Conservation (phyloP, 30 jellyfish, hydroid and myxozoan species). For the Nemopilema nomurai region DNA sequence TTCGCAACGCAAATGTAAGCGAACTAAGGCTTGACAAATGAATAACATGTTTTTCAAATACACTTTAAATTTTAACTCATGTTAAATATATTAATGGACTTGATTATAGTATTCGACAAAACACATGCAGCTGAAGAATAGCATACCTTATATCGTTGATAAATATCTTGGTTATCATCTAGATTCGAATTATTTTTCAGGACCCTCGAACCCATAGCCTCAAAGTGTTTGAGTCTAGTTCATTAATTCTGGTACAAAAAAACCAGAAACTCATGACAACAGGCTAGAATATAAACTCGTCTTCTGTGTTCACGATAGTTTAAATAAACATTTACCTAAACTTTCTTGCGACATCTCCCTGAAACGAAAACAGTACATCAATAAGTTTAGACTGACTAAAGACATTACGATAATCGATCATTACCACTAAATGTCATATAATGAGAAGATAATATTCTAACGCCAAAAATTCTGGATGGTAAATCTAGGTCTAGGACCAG, state of each 20-base stretch:
- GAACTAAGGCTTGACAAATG: too few species aligned
- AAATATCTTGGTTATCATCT: not conserved
- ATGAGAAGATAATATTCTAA: too few species aligned
- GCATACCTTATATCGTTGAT: not conserved
- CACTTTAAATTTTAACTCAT: not conserved
- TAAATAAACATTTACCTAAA: constrained; percentile 40
- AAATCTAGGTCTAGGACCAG: too few species aligned
- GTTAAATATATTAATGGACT: not conserved
- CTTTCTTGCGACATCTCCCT: constrained; percentile 76
- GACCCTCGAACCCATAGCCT: not conserved
- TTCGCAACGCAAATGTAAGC: not conserved
- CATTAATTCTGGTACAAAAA: not conserved
- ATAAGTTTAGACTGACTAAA: too few species aligned
- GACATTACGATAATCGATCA: too few species aligned
- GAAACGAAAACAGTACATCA: constrained; percentile 13
- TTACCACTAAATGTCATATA: too few species aligned
- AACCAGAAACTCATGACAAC: not conserved
- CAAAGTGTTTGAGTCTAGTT: not conserved
- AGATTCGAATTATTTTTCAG: not conserved
- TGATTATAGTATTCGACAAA: not conserved
- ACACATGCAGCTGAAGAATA: not conserved
- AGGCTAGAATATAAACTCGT: not conserved
- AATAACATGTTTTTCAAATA: not conserved
- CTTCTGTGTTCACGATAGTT: not conserved
- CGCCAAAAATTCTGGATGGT: too few species aligned